Evolutionary conservation across 2,888 invertebrate genomes (phyloP).

Genomic region (Drosophila ustulata): DNA sequence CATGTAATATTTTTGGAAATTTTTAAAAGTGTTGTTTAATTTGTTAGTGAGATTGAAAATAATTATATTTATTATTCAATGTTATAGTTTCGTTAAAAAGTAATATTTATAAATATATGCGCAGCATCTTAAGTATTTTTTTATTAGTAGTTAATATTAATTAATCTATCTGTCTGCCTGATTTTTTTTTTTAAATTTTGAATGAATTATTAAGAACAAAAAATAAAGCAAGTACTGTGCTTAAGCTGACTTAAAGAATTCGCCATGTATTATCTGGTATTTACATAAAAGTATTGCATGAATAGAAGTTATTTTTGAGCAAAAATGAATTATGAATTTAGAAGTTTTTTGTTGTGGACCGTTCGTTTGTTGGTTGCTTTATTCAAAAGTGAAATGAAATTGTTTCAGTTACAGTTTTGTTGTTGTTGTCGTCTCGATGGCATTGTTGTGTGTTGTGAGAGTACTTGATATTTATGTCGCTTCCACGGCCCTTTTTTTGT

Average conservation of each 20-base stretch:
- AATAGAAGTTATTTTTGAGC: constrained; percentile 1
- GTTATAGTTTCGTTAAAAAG: too few relatives aligned
- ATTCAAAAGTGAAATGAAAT: constrained; percentile 11
- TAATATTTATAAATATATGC: too few relatives aligned
- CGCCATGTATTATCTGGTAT: not conserved
- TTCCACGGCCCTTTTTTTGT: constrained; percentile 50
- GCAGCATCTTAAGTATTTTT: too few relatives aligned
- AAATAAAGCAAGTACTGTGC: not conserved
- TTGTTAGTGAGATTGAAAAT: too few relatives aligned
- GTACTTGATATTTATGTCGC: constrained; percentile 21
- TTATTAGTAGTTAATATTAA: too few relatives aligned
- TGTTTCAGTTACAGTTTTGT: not conserved
- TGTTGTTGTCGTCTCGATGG: constrained; percentile 33
- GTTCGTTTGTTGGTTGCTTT: not conserved
- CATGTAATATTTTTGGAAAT: too few relatives aligned
- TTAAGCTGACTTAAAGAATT: not conserved
- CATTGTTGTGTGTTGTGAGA: not conserved
- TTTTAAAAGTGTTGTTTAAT: too few relatives aligned
- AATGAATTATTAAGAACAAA: too few relatives aligned
- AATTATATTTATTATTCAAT: too few relatives aligned
- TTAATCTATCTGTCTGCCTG: too few relatives aligned
- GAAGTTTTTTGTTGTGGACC: too few relatives aligned
- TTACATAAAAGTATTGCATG: not conserved
- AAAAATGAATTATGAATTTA: not conserved
- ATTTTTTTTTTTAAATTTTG: too few relatives aligned